These are phyloP conservation scores for Geococcyx californianus DNA, from an alignment of 2,113 vertebrate species.

Conservation along the genomic window DNA sequence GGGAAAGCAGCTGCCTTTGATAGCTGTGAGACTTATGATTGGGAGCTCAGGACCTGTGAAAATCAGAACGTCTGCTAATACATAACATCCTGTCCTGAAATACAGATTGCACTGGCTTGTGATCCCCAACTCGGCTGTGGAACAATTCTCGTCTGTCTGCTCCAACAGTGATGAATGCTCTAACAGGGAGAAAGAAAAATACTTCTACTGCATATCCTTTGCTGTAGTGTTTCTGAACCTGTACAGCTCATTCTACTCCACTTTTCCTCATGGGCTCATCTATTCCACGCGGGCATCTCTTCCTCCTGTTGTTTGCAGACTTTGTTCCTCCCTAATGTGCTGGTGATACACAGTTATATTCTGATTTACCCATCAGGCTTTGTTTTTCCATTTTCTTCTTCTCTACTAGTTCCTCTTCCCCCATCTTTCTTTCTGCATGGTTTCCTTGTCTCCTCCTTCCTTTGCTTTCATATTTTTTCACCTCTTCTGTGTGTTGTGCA, in stretches of 20 bases:
- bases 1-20: not conserved
- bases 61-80: not conserved
- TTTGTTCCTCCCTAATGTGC: not conserved
- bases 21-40: not conserved
- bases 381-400: not conserved
- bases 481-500: not conserved
- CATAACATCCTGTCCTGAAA: not conserved
- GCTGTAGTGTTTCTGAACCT: not conserved
- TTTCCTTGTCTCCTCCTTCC: not conserved
- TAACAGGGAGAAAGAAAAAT: not conserved
- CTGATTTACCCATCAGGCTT: not conserved
- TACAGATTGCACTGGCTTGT: not conserved
- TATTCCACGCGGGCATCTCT: not conserved
- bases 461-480: not conserved
- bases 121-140: not conserved
- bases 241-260: not conserved
- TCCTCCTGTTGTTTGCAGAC: not conserved
- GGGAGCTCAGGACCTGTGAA: not conserved
- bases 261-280: not conserved
- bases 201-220: not conserved
- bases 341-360: not conserved
- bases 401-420: not conserved
- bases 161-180: not conserved
- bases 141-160: not conserved
- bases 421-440: not conserved